Percentiles rank a stretch among this genome's conserved stretches.
Evolutionary conservation across 2,113 vertebrate genomes (phyloP).

Genomic region (Takifugu bimaculatus): DNA sequence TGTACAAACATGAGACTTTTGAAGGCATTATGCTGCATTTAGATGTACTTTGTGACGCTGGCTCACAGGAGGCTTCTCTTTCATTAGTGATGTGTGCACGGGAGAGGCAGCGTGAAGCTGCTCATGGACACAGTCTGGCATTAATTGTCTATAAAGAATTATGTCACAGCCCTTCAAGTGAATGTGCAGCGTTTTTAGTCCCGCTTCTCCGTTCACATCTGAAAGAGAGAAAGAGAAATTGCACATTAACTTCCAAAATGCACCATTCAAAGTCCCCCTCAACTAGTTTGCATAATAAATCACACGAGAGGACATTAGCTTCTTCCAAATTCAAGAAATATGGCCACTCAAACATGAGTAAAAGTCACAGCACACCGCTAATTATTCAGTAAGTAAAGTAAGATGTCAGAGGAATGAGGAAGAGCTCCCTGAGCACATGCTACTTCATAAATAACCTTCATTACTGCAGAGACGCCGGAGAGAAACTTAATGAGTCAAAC

Average conservation of each 20-base stretch:
- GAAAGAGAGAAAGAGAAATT: slow-evolving; percentile 45
- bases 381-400: no score
- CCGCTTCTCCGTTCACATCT: slow-evolving; percentile 68
- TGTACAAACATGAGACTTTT: slow-evolving; percentile 94
- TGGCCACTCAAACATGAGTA: slow-evolving; percentile 11
- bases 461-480: not conserved
- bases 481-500: not conserved
- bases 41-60: slow-evolving; percentile 71
- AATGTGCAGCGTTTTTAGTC: slow-evolving; percentile 27
- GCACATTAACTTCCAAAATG: slow-evolving; percentile 18
- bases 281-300: slow-evolving; percentile 20
- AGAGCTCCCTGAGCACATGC: no score
- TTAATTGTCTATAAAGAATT: slow-evolving; percentile 66
- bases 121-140: slow-evolving; percentile 70
- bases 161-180: slow-evolving; percentile 38
- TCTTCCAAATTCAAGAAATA: slow-evolving; percentile 22
- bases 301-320: slow-evolving; percentile 3
- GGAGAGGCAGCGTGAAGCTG: slow-evolving; percentile 79
- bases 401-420: slow-evolving; percentile 4
- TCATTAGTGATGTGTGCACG: slow-evolving; percentile 64
- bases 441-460: slow-evolving; percentile 9
- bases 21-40: slow-evolving; percentile 91
- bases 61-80: slow-evolving; percentile 73
- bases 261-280: not conserved
- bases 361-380: not conserved